Conservation (phyloP, 1,140 invertebrate species). For the Trichogramma pretiosum region DNA sequence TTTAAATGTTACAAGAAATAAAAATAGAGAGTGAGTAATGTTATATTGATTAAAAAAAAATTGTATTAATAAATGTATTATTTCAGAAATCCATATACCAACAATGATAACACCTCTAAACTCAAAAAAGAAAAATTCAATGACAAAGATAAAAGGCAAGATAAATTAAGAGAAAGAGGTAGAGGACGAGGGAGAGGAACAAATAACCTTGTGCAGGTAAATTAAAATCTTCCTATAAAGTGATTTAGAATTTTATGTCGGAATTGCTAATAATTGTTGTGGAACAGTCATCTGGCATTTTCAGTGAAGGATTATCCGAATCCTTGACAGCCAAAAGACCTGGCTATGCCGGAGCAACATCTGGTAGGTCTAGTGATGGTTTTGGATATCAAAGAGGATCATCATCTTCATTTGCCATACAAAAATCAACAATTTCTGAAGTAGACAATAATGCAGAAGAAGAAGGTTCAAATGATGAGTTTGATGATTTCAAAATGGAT, state of each 20-base stretch:
- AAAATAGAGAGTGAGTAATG: constrained; percentile 35
- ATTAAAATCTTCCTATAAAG: neutral
- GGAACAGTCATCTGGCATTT: constrained; percentile 38
- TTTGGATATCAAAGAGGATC: constrained; percentile 20
- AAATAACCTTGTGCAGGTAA: constrained; percentile 34
- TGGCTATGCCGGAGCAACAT: constrained; percentile 9
- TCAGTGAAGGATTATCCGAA: constrained; percentile 33
- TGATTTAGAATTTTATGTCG: constrained; percentile 1
- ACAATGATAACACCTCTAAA: constrained; percentile 20
- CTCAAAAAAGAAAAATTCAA: neutral
- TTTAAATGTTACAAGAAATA: constrained; percentile 37
- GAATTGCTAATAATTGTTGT: constrained; percentile 9
- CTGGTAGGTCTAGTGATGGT: constrained; percentile 17
- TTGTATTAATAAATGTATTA: neutral
- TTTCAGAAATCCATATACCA: constrained; percentile 25
- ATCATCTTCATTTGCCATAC: constrained; percentile 23
- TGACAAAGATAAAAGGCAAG: constrained; percentile 15
- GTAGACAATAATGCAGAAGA: constrained; percentile 32
- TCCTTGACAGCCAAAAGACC: constrained; percentile 15
- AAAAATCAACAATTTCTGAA: constrained; percentile 34
- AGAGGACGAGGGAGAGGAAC: constrained; percentile 23
- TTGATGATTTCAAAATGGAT: constrained; percentile 27
- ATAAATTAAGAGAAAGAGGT: constrained; percentile 19
- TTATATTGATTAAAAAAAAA: neutral
- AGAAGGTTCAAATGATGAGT: constrained; percentile 36